Evolutionary conservation across 2,113 vertebrate species (phyloP), one percentile per base, ranked within the genome.

Genomic region (Synchiropus splendidus): DNA sequence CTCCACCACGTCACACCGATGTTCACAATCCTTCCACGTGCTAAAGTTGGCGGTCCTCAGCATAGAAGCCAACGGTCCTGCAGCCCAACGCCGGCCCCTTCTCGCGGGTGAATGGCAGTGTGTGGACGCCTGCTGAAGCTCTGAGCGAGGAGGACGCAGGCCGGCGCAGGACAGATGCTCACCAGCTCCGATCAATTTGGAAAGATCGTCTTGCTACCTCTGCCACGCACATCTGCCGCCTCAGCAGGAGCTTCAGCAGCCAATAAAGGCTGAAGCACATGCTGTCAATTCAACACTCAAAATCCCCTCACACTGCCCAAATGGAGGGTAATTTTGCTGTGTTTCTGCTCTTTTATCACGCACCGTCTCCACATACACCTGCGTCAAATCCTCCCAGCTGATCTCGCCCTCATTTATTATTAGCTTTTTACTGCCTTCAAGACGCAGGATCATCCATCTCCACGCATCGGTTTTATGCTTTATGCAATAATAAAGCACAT

Each of bases 141-240:
- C n/a, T n/a, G n/a, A n/a, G n/a, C n/a, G n/a, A n/a, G n/a, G n/a
- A 35, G 12, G 33, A n/a, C 12, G 12, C 12, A 10, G 21, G 21
- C 21, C 4, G 21, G 21, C 8, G 21, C 4, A 27, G 21, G 21
- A 27, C 21, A 27, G 21, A 42, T 35, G 49, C 50, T 39, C 46
- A 63, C 37, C 38, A 37, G 45, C 21, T 27, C 54, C 51, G 54
- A 70, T 76, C 75, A 65, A 75, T 78, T 59, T 74, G 50, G 68
- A 72, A 63, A 47, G 48, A 30, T 14, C 11, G 9, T 14, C 50
- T 58, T 34, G 47, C 60, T 40, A 39, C 45, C 36, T 45, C 65
- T 58, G 49, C 45, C 18, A 51, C 50, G 58, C 75, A 76, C 78
- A 82, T 83, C 77, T 85, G 81, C 77, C 74, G 61, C 60, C 67